These are phyloP conservation scores for Orthonychiurus folsomi DNA, from an alignment of 2,888 invertebrate species.

Conservation along the genomic window DNA sequence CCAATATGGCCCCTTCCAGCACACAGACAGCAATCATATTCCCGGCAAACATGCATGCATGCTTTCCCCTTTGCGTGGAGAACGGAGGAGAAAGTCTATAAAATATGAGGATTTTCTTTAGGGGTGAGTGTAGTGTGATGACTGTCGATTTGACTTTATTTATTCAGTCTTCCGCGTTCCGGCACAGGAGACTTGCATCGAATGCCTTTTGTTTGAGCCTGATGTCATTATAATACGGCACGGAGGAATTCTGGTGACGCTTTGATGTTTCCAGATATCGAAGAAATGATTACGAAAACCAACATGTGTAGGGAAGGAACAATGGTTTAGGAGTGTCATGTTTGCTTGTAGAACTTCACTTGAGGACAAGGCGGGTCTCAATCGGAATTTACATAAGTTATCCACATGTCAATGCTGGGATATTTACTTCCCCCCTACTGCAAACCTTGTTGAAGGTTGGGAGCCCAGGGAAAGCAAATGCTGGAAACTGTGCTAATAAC, in stretches of 20 bases:
- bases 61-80: no score
- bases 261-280: constrained; percentile 10
- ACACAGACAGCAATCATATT: constrained; percentile 4
- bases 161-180: not conserved
- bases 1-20: not conserved
- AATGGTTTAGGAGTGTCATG: not conserved
- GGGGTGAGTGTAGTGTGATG: constrained; percentile 1
- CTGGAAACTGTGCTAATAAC: no score
- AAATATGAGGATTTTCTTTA: not conserved
- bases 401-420: no score
- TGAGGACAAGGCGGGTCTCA: no score
- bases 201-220: not conserved
- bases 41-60: not conserved
- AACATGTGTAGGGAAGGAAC: not conserved
- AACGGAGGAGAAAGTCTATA: not conserved
- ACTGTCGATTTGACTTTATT: constrained; percentile 1
- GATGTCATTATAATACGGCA: not conserved
- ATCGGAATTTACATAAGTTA: no score
- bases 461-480: no score
- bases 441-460: no score
- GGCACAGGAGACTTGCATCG: no score
- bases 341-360: no score
- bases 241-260: not conserved
- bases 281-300: constrained; percentile 16
- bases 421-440: no score